A percentile compares a stretch with the other conserved stretches of the same genome.
Conservation (phyloP, 2,113 vertebrate species). For the Potamarius usumacintae region DNA sequence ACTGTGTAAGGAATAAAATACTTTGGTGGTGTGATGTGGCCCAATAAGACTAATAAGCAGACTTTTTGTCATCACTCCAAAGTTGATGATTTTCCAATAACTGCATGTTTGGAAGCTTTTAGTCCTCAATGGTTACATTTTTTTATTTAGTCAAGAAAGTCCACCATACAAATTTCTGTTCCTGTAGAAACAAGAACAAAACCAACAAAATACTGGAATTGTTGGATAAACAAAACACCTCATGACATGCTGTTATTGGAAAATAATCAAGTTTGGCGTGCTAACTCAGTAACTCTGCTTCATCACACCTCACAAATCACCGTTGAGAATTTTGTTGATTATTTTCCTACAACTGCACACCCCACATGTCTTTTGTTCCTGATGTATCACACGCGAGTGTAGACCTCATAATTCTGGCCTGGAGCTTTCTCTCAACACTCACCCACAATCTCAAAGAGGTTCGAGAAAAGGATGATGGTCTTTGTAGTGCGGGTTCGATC, state of each 20-base stretch:
- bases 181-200: not conserved
- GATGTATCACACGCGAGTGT: not conserved
- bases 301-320: not conserved
- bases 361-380: not conserved
- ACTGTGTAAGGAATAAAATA: not conserved
- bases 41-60: too few relatives aligned
- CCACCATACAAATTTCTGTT: not conserved
- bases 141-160: too few relatives aligned
- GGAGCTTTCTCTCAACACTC: constrained; percentile 46
- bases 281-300: not conserved
- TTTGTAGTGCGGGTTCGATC: constrained; percentile 75
- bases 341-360: not conserved
- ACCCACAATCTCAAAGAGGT: constrained; percentile 81
- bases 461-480: constrained; percentile 77
- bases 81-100: not conserved
- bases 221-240: not conserved
- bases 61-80: not conserved
- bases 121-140: not conserved
- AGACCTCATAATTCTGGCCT: not conserved
- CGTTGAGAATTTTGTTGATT: not conserved
- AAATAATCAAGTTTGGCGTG: not conserved
- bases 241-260: not conserved
- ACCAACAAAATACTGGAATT: not conserved
- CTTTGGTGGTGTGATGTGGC: not conserved
- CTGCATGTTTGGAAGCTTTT: not conserved